A percentile compares a stretch with the other conserved stretches of the same genome.
Conservation (phyloP, 2,113 vertebrate species). For the Narcine bancroftii region DNA sequence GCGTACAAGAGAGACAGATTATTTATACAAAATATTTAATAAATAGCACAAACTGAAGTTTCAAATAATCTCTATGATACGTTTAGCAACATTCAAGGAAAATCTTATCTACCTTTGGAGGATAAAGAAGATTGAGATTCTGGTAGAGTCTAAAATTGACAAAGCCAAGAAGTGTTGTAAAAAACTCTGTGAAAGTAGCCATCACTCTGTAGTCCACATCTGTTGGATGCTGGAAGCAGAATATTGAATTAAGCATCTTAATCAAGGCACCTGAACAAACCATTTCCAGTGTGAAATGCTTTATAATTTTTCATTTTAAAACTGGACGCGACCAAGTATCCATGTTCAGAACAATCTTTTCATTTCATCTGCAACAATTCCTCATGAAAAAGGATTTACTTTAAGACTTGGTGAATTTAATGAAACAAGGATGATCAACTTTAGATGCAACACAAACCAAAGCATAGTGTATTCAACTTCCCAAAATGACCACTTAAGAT, state of each 20-base stretch:
- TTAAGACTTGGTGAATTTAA: neutral
- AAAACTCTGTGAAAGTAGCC: constrained; percentile 95
- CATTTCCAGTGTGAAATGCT: neutral
- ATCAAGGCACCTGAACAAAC: neutral
- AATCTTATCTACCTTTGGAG: constrained; percentile 73
- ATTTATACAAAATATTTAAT: neutral
- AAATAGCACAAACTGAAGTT: neutral
- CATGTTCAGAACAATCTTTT: neutral
- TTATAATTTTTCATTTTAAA: neutral
- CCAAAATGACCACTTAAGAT: neutral
- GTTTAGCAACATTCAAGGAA: neutral
- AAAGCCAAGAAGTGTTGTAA: constrained; percentile 87
- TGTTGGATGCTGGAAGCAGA: constrained; percentile 72
- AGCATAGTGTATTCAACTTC: neutral
- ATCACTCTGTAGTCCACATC: constrained; percentile 98
- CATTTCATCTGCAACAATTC: neutral
- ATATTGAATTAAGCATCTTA: neutral
- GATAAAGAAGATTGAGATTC: constrained; percentile 83
- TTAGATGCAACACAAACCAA: neutral
- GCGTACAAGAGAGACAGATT: neutral
- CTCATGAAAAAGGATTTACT: neutral
- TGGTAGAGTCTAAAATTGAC: constrained; percentile 95
- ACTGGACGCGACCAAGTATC: neutral
- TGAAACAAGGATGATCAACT: neutral
- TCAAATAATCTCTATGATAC: neutral